Evolutionary conservation across 2,113 vertebrate species (phyloP).

Genomic region (Ammodytes marinus): DNA sequence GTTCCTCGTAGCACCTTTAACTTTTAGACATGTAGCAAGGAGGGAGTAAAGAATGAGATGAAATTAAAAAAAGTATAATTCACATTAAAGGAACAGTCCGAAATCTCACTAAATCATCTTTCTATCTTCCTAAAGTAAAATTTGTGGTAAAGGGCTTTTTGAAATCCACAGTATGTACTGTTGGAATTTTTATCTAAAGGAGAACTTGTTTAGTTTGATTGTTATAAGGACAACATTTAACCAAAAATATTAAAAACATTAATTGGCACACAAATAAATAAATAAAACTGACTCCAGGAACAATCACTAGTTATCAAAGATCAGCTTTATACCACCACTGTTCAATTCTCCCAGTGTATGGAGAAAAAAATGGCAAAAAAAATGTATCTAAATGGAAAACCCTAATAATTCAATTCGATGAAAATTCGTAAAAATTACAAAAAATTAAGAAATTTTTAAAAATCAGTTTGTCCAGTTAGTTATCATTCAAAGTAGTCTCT

Average conservation of each 20-base stretch:
- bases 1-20: too few species aligned
- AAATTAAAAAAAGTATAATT: constrained; percentile 6
- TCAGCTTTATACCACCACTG: too few species aligned
- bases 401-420: neutral
- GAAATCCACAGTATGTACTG: neutral
- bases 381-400: neutral
- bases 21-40: too few species aligned
- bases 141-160: neutral
- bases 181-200: neutral
- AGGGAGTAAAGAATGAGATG: neutral
- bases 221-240: neutral
- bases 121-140: too few species aligned
- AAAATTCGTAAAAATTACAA: neutral
- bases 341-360: neutral
- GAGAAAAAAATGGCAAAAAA: constrained; percentile 1
- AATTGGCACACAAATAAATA: constrained; percentile 28
- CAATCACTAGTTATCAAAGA: neutral
- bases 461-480: constrained; percentile 3
- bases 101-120: neutral
- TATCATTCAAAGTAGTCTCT: neutral
- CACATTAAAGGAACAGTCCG: neutral
- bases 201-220: neutral
- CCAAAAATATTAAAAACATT: neutral
- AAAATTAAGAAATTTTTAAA: neutral
- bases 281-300: neutral